Evolutionary conservation across 2,888 invertebrate genomes (phyloP).

Genomic region (Cephalotes varians): DNA sequence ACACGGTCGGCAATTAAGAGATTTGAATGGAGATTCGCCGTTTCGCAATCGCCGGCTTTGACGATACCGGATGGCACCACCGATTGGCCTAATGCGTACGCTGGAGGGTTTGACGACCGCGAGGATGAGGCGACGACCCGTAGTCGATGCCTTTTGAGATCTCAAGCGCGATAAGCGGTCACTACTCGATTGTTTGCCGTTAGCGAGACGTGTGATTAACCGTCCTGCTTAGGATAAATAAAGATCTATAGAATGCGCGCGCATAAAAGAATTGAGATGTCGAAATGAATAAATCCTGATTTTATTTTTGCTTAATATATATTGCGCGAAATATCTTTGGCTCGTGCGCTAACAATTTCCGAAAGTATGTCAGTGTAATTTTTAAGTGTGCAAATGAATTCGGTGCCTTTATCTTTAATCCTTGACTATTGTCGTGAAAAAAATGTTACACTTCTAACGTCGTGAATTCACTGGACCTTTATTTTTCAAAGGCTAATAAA

Average conservation of each 20-base stretch:
- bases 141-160: slow-evolving; percentile 23
- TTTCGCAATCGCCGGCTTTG: slow-evolving; percentile 22
- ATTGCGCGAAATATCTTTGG: neutral
- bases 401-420: no score
- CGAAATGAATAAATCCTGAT: neutral
- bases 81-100: slow-evolving; percentile 16
- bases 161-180: slow-evolving; percentile 14
- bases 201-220: neutral
- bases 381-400: no score
- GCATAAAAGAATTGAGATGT: neutral
- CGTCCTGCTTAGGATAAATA: neutral
- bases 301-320: neutral
- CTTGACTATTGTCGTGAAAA: no score
- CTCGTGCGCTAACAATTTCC: no score
- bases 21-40: slow-evolving; percentile 6
- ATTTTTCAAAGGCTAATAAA: no score
- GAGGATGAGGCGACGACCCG: slow-evolving; percentile 28
- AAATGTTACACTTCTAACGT: no score
- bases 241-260: neutral
- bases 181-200: neutral
- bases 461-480: no score
- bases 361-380: neutral
- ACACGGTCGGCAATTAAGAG: slow-evolving; percentile 30
- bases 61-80: neutral
- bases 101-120: slow-evolving; percentile 18